Evolutionary conservation across 2,888 invertebrate species (phyloP).

Genomic region (Smittia sp.): DNA sequence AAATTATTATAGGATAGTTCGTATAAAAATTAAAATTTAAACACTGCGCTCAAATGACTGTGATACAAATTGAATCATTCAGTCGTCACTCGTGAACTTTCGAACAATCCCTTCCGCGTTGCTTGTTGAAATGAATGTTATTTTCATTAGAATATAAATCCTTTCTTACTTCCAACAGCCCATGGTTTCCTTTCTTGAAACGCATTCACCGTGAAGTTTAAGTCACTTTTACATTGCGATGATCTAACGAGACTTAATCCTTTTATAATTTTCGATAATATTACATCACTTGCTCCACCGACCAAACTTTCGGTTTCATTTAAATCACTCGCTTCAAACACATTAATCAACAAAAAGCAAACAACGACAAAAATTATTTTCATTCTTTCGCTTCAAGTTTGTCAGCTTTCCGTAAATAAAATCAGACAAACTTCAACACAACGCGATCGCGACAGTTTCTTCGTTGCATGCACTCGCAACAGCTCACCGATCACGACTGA

Average conservation of each 20-base stretch:
- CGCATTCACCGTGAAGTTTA: slow-evolving; percentile 48
- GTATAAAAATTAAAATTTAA: no score
- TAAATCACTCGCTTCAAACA: neutral
- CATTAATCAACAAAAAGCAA: neutral
- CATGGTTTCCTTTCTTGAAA: slow-evolving; percentile 46
- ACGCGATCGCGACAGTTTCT: neutral
- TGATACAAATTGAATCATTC: no score
- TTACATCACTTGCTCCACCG: neutral
- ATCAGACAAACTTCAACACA: neutral
- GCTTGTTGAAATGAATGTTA: no score
- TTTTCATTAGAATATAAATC: no score
- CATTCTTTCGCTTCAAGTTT: neutral
- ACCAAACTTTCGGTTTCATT: neutral
- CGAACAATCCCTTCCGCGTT: no score
- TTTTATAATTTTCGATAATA: neutral
- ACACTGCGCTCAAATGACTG: no score
- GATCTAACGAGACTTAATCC: neutral
- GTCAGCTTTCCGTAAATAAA: neutral
- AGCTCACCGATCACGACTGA: slow-evolving; percentile 3
- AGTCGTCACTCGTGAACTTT: no score
- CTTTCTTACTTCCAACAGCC: slow-evolving; percentile 48
- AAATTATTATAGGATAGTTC: no score
- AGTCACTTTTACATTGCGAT: slow-evolving; percentile 45
- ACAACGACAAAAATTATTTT: neutral
- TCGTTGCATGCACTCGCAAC: neutral